Conservation (phyloP, 92 coral and sea anemone species). For the Anthopleura xanthogrammica region DNA sequence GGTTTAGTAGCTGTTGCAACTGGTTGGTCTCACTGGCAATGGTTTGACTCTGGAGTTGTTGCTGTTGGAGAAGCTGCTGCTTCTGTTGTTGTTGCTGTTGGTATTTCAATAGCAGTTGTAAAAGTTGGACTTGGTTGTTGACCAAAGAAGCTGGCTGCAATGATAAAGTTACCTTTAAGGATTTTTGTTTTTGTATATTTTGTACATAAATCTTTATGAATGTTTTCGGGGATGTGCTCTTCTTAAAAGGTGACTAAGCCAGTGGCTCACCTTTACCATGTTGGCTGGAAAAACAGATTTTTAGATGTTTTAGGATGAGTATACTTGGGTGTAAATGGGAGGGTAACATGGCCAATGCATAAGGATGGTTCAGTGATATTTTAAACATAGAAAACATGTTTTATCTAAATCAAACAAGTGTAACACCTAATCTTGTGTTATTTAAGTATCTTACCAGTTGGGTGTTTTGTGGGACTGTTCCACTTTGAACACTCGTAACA, state of each 20-base stretch:
- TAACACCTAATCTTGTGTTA: no score
- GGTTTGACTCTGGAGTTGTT: conserved; percentile 38
- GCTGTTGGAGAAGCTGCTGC: conserved; percentile 45
- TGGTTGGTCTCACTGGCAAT: conserved; percentile 32
- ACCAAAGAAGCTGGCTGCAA: conserved; percentile 25
- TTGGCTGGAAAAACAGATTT: no score
- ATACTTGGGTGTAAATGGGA: neutral
- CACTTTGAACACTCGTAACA: neutral
- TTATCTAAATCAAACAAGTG: no score
- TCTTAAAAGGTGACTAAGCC: no score
- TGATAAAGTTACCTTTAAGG: neutral
- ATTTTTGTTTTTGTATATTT: conserved; percentile 1
- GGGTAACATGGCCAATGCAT: neutral
- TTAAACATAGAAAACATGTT: no score
- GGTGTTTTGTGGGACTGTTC: conserved; percentile 8
- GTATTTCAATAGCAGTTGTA: conserved; percentile 31
- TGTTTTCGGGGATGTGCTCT: no score
- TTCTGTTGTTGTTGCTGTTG: conserved; percentile 60
- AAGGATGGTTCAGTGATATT: neutral
- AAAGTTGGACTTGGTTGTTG: conserved; percentile 27
- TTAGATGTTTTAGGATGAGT: neutral
- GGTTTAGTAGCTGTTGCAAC: conserved; percentile 34
- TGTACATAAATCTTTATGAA: neutral
- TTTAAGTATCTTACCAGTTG: conserved; percentile 32
- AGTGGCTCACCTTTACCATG: no score